Base-by-base conservation (phyloP, 2,113 vertebrate genomes). In the Megaptera novaeangliae region DNA sequence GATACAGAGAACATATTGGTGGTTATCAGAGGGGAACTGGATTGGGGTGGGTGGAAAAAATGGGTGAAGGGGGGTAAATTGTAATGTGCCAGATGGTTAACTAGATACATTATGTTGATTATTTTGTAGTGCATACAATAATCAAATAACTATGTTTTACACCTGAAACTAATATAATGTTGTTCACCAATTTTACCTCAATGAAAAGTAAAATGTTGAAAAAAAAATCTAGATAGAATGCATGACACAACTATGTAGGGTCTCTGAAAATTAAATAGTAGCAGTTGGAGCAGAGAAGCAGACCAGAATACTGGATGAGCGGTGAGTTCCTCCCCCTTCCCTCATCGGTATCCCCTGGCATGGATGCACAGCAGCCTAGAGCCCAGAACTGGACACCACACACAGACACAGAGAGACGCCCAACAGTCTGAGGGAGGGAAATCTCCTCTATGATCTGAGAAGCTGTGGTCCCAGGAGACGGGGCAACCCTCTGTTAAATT, bases 161-260 rank as follows among this genome's bases (percentile, higher is more conserved):
- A 52, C 15, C 49, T 52, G 15, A 52, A 52, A 52, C 49, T 6
- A 52, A 52, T 52, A 52, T 52, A 52, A 17, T 52, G 49, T 49
- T 49, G 49, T 52, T 52, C 49, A 52, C 49, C 49, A 52, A 52
- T 52, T 52, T 52, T 52, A 52, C 49, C 49, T 52, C 49, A 52
- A 52, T 52, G 17, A 52, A 52, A 52, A 52, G 15, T 52, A 17
- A 52, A 52, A 17, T 17, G 49, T 52, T 52, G 15, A 6, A 6
- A 52, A 52, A 49, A 18, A 4, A 25, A 18, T 25, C 44, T 18
- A 41, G 3, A 2, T 2, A 41, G 46, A 31, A 17, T 0, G 8
- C 29, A 36, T 2, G 23, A 2, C 57, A 21, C 11, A 13, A 25
- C n/a, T 27, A 3, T 3, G 0, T 20, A 49, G 18, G 41, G 2